Evolutionary conservation across 2,113 vertebrate species (phyloP), one percentile per base, ranked within the genome.

Genomic region (Macaca nemestrina): DNA sequence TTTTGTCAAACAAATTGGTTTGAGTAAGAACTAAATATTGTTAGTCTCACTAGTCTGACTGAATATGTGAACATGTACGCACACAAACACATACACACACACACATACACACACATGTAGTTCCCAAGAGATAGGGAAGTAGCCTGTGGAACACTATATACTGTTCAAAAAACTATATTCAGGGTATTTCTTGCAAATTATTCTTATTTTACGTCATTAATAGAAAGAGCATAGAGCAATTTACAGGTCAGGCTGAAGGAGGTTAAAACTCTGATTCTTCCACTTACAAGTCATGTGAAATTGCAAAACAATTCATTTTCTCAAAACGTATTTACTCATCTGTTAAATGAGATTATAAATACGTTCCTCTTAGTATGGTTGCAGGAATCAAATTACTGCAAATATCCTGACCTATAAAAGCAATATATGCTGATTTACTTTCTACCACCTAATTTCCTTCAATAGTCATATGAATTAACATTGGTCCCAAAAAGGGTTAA

Each of bases 1-100:
- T 97, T 97, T 98, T 97, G n/a, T 97, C 89, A 98, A 86, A 96
- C 94, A 97, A 98, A 95, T 73, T 93, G n/a, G 55, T 90, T 95
- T 95, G 32, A 91, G 57, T 90, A 93, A 73, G 38, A 94, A 64
- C 61, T 97, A 84, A 87, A 82, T 90, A 79, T 35, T 90, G 18
- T 68, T 94, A 79, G 72, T 98, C 25, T 91, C 27, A 3, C 14
- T 73, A 43, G 75, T 64, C 40, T 94, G 48, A 40, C 1, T 52
- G 86, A 93, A 79, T 89, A 61, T 40, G 50, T 59, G 52, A 79
- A 90, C 0, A n/a, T 2, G 92, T 8, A 55, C 3, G 4, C 10
- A 48, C 40, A 35, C 8, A 27, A n/a, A 35, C 18, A 22, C 8
- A n/a, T 8, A 80, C 59, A 20, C 7, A 64, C 27, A 50, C 8